Evolutionary conservation across 1,140 invertebrate species (phyloP).

Genomic region (Cotesia chilonis): DNA sequence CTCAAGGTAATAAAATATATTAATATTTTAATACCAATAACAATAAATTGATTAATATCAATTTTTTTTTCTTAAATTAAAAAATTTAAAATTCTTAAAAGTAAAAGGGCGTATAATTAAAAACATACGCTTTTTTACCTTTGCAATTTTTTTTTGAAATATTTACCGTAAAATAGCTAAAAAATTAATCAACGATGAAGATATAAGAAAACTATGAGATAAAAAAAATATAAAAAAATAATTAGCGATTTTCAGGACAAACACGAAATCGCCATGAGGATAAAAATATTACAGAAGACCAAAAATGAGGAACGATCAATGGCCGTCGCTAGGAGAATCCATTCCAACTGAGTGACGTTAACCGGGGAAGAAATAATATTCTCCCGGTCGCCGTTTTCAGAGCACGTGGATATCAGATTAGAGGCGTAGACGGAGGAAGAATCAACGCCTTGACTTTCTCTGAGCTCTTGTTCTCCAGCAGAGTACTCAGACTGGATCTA

Average conservation of each 20-base stretch:
- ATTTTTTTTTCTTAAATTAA: no score
- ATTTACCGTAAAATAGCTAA: background rate
- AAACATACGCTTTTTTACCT: no score
- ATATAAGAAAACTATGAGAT: background rate
- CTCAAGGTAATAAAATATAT: no score
- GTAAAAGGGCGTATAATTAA: no score
- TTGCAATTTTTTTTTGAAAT: no score
- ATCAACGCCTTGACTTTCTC: slow-evolving; percentile 51
- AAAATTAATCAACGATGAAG: background rate
- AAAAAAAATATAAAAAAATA: slow-evolving; percentile 8
- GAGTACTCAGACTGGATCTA: slow-evolving; percentile 54
- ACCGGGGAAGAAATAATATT: slow-evolving; percentile 59
- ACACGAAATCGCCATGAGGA: slow-evolving; percentile 66
- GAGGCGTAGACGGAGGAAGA: slow-evolving; percentile 44
- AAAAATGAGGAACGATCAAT: slow-evolving; percentile 71
- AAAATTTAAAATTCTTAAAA: no score
- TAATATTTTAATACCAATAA: no score
- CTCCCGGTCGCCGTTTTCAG: slow-evolving; percentile 57
- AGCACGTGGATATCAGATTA: slow-evolving; percentile 46
- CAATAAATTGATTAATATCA: background rate
- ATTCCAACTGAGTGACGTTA: slow-evolving; percentile 67
- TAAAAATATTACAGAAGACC: slow-evolving; percentile 66
- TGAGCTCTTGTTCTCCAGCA: slow-evolving; percentile 61
- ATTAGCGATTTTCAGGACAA: slow-evolving; percentile 35
- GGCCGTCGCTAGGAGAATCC: slow-evolving; percentile 70